Evolutionary conservation across 2,888 invertebrate genomes (phyloP).

Genomic region (Melinaea menophilus): DNA sequence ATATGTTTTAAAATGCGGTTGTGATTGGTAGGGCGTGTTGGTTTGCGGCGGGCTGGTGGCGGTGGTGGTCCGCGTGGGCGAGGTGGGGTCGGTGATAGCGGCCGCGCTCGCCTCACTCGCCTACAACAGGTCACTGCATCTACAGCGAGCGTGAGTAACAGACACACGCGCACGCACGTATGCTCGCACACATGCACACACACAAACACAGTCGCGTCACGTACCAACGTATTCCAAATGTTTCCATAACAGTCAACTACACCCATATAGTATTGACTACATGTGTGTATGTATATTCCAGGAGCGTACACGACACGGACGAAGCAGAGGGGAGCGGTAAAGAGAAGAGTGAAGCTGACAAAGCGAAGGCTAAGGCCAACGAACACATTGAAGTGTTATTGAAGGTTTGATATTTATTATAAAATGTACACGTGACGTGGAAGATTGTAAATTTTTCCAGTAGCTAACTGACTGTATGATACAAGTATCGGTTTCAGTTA

Average conservation of each 20-base stretch:
- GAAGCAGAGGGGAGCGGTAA: conserved; percentile 46
- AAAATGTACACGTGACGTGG: no score
- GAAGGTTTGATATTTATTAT: conserved; percentile 46
- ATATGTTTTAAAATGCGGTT: not conserved
- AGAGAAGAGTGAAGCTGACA: conserved; percentile 60
- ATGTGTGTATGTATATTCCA: conserved; percentile 30
- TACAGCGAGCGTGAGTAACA: conserved; percentile 28
- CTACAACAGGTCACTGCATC: conserved; percentile 45
- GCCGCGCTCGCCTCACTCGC: conserved; percentile 68
- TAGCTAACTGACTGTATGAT: no score
- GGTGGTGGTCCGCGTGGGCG: conserved; percentile 62
- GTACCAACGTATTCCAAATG: not conserved
- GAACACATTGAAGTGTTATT: conserved; percentile 70
- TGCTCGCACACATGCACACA: not conserved
- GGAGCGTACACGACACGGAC: conserved; percentile 56
- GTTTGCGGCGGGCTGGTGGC: conserved; percentile 62
- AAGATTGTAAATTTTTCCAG: no score
- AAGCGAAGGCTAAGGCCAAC: conserved; percentile 50
- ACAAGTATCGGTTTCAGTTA: no score
- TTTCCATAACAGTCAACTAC: not conserved
- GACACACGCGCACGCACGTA: not conserved
- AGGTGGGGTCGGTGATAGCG: conserved; percentile 73
- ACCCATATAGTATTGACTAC: not conserved
- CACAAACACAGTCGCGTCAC: not conserved
- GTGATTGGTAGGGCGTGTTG: conserved; percentile 58